Conservation (phyloP, 2,888 invertebrate genomes). For the Drosophila hamatofila region DNA sequence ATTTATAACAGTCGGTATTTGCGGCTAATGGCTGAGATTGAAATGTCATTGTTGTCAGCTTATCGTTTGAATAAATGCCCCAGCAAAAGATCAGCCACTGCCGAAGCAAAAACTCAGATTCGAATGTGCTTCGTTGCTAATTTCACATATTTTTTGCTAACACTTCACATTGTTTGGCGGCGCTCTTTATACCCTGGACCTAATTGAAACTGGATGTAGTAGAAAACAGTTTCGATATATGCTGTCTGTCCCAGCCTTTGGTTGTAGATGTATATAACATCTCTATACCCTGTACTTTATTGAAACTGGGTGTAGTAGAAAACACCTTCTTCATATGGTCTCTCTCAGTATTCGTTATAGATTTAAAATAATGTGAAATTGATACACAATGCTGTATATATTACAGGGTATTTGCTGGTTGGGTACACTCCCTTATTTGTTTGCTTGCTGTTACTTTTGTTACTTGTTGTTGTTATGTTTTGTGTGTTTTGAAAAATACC, state of each 20-base stretch:
- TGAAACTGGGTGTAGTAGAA: no score
- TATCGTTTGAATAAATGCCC: slow-evolving; percentile 64
- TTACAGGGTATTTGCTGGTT: not conserved
- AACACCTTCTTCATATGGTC: not conserved
- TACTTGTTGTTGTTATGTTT: slow-evolving; percentile 25
- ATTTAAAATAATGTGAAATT: not conserved
- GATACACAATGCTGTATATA: no score
- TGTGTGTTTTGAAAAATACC: slow-evolving; percentile 38
- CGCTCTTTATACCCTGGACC: slow-evolving; percentile 15
- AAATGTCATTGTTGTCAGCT: slow-evolving; percentile 77
- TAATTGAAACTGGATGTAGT: not conserved
- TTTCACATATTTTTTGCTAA: slow-evolving; percentile 37
- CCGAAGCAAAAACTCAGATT: slow-evolving; percentile 25
- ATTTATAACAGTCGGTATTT: slow-evolving; percentile 15
- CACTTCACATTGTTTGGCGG: slow-evolving; percentile 37
- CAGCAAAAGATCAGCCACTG: slow-evolving; percentile 38
- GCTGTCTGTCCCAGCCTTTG: no score
- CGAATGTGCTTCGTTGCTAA: slow-evolving; percentile 31
- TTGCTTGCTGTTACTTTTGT: slow-evolving; percentile 35
- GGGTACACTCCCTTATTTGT: slow-evolving; percentile 3
- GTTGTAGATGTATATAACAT: no score
- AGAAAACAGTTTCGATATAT: not conserved
- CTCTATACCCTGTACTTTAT: no score
- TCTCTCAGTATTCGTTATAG: not conserved
- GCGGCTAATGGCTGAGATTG: slow-evolving; percentile 65